Percentiles rank a stretch among this genome's conserved stretches.
Conservation (phyloP, 2,888 invertebrate genomes). For the Holacanthella duospinosa region DNA sequence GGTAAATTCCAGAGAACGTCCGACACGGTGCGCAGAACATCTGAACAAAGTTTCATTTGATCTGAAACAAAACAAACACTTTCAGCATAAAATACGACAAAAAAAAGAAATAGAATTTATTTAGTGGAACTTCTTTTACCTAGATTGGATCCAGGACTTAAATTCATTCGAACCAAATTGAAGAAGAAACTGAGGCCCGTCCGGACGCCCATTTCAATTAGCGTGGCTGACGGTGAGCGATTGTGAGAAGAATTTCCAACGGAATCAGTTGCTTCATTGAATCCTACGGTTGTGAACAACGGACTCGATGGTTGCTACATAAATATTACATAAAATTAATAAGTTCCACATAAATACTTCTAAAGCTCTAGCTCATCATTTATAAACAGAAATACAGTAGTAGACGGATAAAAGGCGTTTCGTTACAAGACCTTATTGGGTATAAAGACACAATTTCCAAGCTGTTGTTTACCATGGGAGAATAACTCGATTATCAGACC, state of each 20-base stretch:
- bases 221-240: slow-evolving; percentile 44
- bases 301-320: neutral
- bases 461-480: too few species aligned
- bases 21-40: slow-evolving; percentile 50
- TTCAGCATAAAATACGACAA: neutral
- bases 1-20: slow-evolving; percentile 49
- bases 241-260: neutral
- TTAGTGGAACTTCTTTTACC: too few species aligned
- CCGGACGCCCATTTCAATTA: slow-evolving; percentile 53
- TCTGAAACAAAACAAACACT: slow-evolving; percentile 4
- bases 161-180: slow-evolving; percentile 51
- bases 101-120: neutral
- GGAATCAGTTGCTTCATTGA: neutral
- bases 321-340: neutral
- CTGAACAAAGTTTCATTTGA: slow-evolving; percentile 47
- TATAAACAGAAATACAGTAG: too few species aligned
- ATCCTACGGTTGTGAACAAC: slow-evolving; percentile 6
- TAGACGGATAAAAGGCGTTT: too few species aligned
- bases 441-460: too few species aligned
- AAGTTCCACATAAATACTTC: too few species aligned
- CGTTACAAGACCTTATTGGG: too few species aligned
- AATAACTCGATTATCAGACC: too few species aligned
- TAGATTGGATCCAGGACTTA: slow-evolving; percentile 43
- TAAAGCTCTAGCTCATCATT: too few species aligned
- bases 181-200: slow-evolving; percentile 52